phyloP scores from a whole-genome alignment of 2,797 vertebrate genomes.

The Sebastes glaucus region DNA sequence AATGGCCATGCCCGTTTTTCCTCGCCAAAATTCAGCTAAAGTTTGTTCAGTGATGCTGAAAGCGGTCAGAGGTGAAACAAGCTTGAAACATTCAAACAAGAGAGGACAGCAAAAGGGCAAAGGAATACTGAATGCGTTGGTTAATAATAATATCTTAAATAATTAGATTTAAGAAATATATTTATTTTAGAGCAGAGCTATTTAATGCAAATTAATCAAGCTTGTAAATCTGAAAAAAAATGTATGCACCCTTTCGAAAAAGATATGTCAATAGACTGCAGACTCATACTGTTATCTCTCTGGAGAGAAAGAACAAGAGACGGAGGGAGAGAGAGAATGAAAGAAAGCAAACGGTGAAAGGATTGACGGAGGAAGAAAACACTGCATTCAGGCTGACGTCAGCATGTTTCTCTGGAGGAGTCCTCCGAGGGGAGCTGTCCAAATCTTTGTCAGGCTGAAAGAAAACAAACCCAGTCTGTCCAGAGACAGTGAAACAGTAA shows the following conservation, averaged over 20 bases:
- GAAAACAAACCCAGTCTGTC: slow-evolving; percentile 40
- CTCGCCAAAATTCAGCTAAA: too few relatives aligned
- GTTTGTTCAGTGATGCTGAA: too few relatives aligned
- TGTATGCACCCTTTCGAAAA: neutral
- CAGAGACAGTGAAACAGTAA: neutral
- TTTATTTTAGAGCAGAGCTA: neutral
- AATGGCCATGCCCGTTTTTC: too few relatives aligned
- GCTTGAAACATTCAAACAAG: neutral
- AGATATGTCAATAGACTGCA: neutral
- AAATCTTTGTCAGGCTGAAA: slow-evolving; percentile 42
- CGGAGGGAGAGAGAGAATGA: neutral
- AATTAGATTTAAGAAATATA: too few relatives aligned
- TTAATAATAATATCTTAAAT: too few relatives aligned
- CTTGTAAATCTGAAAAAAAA: neutral
- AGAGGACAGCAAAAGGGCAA: neutral
- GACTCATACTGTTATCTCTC: neutral
- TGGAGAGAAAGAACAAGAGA: neutral
- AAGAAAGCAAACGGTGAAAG: slow-evolving; percentile 15
- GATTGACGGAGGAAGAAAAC: slow-evolving; percentile 18
- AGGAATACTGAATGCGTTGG: too few relatives aligned
- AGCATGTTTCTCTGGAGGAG: slow-evolving; percentile 44
- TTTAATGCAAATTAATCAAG: neutral
- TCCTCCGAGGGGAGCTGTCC: slow-evolving; percentile 27
- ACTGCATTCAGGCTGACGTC: neutral
- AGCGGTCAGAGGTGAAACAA: neutral